These are phyloP conservation scores for Lasioglossum lativentre DNA, from an alignment of 2,888 invertebrate species.

Conservation along the genomic window DNA sequence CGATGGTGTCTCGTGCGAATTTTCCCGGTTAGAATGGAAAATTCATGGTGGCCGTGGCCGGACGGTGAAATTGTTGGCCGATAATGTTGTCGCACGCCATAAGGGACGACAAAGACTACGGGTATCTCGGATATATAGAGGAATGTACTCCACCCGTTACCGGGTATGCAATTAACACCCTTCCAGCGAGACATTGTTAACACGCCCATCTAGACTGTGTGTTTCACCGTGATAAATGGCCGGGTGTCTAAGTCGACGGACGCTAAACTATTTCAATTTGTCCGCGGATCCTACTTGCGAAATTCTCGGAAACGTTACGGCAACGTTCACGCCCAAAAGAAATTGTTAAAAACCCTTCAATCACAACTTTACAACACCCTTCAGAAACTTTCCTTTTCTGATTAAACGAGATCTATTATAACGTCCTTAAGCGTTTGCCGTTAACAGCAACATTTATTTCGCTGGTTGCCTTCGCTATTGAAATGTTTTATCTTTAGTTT, in stretches of 20 bases:
- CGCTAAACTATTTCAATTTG: conserved; percentile 37
- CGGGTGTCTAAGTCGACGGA: conserved; percentile 35
- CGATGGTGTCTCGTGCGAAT: not conserved
- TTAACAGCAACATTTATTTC: not conserved
- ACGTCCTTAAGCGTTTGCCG: not conserved
- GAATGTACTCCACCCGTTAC: conserved; percentile 38
- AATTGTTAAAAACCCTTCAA: not conserved
- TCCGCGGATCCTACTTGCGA: not conserved
- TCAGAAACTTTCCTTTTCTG: not conserved
- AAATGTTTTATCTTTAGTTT: not conserved
- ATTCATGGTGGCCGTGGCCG: conserved; percentile 14
- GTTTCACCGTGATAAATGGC: conserved; percentile 50
- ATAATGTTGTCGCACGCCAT: conserved; percentile 37
- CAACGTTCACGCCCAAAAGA: not conserved
- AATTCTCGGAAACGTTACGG: not conserved
- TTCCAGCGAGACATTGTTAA: conserved; percentile 55
- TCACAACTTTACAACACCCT: not conserved
- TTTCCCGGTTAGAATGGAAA: conserved; percentile 4
- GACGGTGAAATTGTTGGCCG: conserved; percentile 47
- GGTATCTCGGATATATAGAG: conserved; percentile 35
- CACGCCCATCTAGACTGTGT: conserved; percentile 51
- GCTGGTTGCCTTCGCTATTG: not conserved
- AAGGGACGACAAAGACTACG: conserved; percentile 54
- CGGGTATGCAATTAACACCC: conserved; percentile 63
- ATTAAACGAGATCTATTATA: not conserved